Conservation (phyloP, 2,888 invertebrate species). For the Caenorhabditis drosophilae region DNA sequence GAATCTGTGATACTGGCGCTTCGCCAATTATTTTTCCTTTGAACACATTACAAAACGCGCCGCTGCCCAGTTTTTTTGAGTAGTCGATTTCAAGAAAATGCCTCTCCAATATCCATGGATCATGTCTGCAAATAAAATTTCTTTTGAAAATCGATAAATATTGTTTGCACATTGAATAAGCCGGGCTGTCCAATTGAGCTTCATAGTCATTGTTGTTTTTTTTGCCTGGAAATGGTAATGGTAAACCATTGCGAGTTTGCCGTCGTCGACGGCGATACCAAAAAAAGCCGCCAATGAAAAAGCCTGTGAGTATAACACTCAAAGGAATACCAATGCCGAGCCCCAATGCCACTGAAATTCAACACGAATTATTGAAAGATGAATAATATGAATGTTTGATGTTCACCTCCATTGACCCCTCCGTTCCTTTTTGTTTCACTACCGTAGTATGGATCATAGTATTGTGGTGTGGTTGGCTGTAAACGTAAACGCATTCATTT, state of each 20-base stretch:
- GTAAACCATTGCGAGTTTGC: slow-evolving; percentile 25
- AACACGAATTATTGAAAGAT: no score
- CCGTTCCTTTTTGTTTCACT: slow-evolving; percentile 7
- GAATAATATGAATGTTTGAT: neutral
- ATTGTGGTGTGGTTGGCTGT: slow-evolving; percentile 28
- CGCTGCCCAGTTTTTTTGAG: slow-evolving; percentile 59
- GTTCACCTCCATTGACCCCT: slow-evolving; percentile 14
- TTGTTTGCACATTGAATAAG: slow-evolving; percentile 33
- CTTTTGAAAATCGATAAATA: no score
- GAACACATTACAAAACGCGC: slow-evolving; percentile 64
- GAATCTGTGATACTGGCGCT: slow-evolving; percentile 51
- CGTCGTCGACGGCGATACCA: slow-evolving; percentile 22
- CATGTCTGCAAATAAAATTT: slow-evolving; percentile 23
- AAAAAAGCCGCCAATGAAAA: slow-evolving; percentile 30
- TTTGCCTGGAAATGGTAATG: slow-evolving; percentile 32
- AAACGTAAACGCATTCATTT: slow-evolving; percentile 1
- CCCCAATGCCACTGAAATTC: slow-evolving; percentile 44
- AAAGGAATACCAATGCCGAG: slow-evolving; percentile 42
- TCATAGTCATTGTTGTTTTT: slow-evolving; percentile 39
- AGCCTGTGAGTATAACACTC: slow-evolving; percentile 22
- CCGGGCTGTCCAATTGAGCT: slow-evolving; percentile 37
- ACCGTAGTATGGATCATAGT: slow-evolving; percentile 36
- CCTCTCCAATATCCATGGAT: slow-evolving; percentile 46
- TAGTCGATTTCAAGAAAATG: slow-evolving; percentile 53
- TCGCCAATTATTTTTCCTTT: slow-evolving; percentile 57